Conservation (phyloP, 2,888 invertebrate species). For the Epsilonema sp. region DNA sequence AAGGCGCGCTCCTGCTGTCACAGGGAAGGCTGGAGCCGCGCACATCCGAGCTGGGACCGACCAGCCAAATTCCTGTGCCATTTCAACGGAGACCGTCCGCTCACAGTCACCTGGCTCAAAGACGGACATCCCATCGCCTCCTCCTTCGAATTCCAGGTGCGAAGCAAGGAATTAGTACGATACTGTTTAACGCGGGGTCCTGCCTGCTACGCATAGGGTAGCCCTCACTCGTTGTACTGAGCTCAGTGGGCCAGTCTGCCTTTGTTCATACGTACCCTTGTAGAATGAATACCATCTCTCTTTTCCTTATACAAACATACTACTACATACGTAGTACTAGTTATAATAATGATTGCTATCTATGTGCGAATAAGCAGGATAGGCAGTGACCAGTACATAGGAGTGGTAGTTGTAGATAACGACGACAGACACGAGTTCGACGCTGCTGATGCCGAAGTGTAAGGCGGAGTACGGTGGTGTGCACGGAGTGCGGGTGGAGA, state of each 20-base stretch:
- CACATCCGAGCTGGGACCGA: slow-evolving; percentile 26
- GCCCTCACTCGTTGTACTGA: no score
- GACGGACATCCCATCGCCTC: slow-evolving; percentile 28
- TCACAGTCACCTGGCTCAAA: slow-evolving; percentile 33
- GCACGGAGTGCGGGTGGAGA: slow-evolving; percentile 73
- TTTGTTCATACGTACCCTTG: no score
- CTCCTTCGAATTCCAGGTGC: slow-evolving; percentile 24
- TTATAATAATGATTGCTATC: no score
- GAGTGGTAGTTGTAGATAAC: slow-evolving; percentile 36
- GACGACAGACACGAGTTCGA: slow-evolving; percentile 35
- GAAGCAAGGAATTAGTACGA: no score
- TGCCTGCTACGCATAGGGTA: no score
- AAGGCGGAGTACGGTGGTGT: slow-evolving; percentile 94
- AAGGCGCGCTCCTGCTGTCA: neutral
- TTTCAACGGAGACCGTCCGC: slow-evolving; percentile 33
- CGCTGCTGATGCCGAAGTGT: slow-evolving; percentile 63
- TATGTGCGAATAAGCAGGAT: no score
- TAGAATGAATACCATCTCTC: no score
- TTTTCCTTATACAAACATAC: no score
- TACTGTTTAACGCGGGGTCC: no score
- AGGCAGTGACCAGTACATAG: no score
- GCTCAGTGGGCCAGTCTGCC: no score
- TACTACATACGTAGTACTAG: no score
- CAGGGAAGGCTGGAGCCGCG: slow-evolving; percentile 9
- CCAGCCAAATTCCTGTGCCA: slow-evolving; percentile 35